Base-by-base conservation (phyloP, 1,140 invertebrate genomes). In the Myzus persicae region DNA sequence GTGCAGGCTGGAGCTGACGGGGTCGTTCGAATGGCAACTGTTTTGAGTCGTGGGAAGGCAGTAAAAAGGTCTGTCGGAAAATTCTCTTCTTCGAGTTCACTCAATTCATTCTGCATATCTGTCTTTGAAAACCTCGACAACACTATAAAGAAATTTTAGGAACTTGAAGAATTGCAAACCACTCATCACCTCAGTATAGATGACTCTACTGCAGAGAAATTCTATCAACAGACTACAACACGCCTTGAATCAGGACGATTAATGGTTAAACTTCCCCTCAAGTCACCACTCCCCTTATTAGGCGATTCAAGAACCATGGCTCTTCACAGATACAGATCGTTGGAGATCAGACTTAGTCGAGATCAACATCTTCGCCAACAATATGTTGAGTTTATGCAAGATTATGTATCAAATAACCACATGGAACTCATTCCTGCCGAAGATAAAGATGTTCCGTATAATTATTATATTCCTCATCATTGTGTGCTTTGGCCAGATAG, bases 391-490 rank as follows among this genome's bases (percentile, higher is more conserved):
- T 88, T 88, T 48, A 88, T 88, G 85, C 18, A 48, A 48, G 85
- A 88, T 8, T 88, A 88, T 88, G 3, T 88, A 26, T 31, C 44
- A 24, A 31, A 7, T n/a, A n/a, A n/a, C n/a, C 85, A 88, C 26
- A 88, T 88, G 46, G 85, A 88, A 88, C 85, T 88, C 24, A 22
- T 88, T 18, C 44, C 85, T 51, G 0, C 14, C 2, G 85, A 22
- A 48, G 85, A 88, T 9, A 48, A 18, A 46, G 44, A 44, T 18
- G n/a, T 4, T 46, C 40, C 44, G 1, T 46, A 48, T 31, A n/a
- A 24, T 7, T 88, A 88, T n/a, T 88, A 88, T 36, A 88, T 88
- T 18, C 85, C 85, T 48, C 44, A 88, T n/a, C 85, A 88, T 48
- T 88, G 85, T 46, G 44, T 88, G 9, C 44, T 48, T 26, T 4